Evolutionary conservation across 2,113 vertebrate species (phyloP).

Genomic region (Ctenodactylus gundi): DNA sequence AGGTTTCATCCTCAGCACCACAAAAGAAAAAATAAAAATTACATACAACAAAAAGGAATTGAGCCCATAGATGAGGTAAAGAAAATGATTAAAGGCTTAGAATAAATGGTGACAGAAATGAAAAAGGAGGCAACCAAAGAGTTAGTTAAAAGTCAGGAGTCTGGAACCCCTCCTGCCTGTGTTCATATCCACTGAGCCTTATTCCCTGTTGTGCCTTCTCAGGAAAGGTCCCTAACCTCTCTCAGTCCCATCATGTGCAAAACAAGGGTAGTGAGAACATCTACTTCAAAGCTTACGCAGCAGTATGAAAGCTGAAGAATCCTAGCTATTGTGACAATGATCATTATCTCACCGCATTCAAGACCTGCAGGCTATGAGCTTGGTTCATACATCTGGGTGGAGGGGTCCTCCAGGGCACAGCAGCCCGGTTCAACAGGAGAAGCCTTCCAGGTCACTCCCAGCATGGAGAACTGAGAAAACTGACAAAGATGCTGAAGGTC

Average conservation of each 20-base stretch:
- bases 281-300: slow-evolving; percentile 24
- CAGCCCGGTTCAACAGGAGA: background rate
- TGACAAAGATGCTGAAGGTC: background rate
- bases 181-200: background rate
- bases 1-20: no score
- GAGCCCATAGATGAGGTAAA: background rate
- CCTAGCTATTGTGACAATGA: background rate
- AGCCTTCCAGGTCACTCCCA: background rate
- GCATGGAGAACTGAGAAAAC: background rate
- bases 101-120: background rate
- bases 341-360: background rate
- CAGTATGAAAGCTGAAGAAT: background rate
- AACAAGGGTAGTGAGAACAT: background rate
- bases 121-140: background rate
- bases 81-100: background rate
- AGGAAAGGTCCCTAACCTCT: background rate
- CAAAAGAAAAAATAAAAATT: no score
- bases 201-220: background rate
- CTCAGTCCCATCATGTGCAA: background rate
- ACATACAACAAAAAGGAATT: slow-evolving; percentile 30
- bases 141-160: background rate
- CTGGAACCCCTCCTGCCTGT: background rate
- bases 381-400: background rate
- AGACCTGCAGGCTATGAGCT: background rate
- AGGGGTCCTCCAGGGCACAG: background rate